Percentiles rank a stretch among this genome's conserved stretches.
Conservation (phyloP, 2,797 vertebrate genomes). For the Enteromius viviparus region DNA sequence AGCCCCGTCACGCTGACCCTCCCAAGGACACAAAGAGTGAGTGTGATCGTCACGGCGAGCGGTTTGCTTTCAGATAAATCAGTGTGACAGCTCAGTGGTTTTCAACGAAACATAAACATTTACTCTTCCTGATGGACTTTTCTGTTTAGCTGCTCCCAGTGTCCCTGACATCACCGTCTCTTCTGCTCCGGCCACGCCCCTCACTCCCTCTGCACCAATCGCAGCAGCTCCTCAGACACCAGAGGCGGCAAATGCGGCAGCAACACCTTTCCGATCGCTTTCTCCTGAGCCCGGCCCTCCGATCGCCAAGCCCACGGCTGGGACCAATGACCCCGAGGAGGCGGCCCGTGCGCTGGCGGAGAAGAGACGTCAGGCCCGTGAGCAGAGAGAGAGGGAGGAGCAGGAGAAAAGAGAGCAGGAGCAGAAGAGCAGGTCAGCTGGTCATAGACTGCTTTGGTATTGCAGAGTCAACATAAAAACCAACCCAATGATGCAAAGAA, state of each 20-base stretch:
- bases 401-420: constrained; percentile 89
- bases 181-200: constrained; percentile 64
- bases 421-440: constrained; percentile 82
- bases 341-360: constrained; percentile 86
- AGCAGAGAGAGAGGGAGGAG: constrained; percentile 91
- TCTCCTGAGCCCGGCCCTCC: constrained; percentile 63
- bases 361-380: constrained; percentile 90
- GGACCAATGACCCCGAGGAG: constrained; percentile 91
- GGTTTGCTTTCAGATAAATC: constrained; percentile 19
- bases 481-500: neutral
- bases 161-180: constrained; percentile 76
- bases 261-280: neutral
- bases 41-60: constrained; percentile 57
- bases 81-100: neutral
- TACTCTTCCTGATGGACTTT: constrained; percentile 4
- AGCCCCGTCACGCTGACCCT: constrained; percentile 58
- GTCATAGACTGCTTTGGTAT: neutral
- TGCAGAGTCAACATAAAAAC: neutral
- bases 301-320: constrained; percentile 78
- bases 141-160: constrained; percentile 61
- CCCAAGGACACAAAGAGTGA: constrained; percentile 74
- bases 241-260: neutral
- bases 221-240: constrained; percentile 52
- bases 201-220: constrained; percentile 57
- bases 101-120: neutral